phyloP scores from a whole-genome alignment of 2,888 invertebrate genomes.

The Drosophila testacea region DNA sequence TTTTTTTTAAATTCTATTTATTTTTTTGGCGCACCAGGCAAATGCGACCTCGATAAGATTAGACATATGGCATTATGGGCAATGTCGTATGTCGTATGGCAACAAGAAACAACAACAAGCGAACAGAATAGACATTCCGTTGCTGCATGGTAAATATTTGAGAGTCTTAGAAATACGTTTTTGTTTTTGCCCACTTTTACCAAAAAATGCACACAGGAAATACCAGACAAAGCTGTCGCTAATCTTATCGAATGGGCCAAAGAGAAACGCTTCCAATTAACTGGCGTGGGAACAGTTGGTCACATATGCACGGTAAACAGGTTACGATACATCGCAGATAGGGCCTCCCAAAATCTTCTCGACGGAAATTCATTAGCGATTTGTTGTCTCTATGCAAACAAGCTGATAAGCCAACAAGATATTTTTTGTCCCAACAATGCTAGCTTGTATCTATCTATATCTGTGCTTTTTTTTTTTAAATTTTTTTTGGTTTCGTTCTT shows the following conservation, averaged over 20 bases:
- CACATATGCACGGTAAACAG: slow-evolving; percentile 47
- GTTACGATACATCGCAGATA: slow-evolving; percentile 64
- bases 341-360: slow-evolving; percentile 48
- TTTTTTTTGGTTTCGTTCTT: slow-evolving; percentile 39
- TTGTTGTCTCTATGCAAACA: slow-evolving; percentile 66
- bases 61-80: slow-evolving; percentile 47
- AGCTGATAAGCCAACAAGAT: slow-evolving; percentile 45
- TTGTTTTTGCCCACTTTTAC: slow-evolving; percentile 58
- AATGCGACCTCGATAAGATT: slow-evolving; percentile 76
- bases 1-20: slow-evolving; percentile 13
- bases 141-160: slow-evolving; percentile 71
- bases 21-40: slow-evolving; percentile 60
- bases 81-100: slow-evolving; percentile 38
- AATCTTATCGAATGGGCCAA: slow-evolving; percentile 80
- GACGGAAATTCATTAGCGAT: slow-evolving; percentile 73
- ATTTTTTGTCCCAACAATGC: slow-evolving; percentile 8
- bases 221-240: slow-evolving; percentile 66
- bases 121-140: slow-evolving; percentile 57
- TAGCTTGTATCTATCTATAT: slow-evolving; percentile 24
- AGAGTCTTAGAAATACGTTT: slow-evolving; percentile 54
- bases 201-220: slow-evolving; percentile 76
- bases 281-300: slow-evolving; percentile 75
- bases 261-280: slow-evolving; percentile 65
- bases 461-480: neutral
- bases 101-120: slow-evolving; percentile 53